These are phyloP conservation scores for Rhinichthys osculus DNA, from an alignment of 2,797 vertebrate genomes.

Conservation along the genomic window DNA sequence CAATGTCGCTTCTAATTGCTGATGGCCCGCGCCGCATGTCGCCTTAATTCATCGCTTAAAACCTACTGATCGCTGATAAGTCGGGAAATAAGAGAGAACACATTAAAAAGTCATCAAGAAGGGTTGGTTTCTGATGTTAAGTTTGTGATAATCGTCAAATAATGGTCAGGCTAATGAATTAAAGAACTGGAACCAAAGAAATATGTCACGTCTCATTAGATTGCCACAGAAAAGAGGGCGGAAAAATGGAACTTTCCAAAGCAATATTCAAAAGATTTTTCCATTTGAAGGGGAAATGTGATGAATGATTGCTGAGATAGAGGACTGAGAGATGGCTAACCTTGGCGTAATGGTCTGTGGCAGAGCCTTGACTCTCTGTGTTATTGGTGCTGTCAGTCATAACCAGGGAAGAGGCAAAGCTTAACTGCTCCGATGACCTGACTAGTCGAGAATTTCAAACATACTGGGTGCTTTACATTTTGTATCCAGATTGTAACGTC, in stretches of 20 bases:
- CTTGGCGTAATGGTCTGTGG: slow-evolving; percentile 52
- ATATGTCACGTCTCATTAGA: slow-evolving; percentile 61
- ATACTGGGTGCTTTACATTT: background rate
- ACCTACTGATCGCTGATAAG: slow-evolving; percentile 50
- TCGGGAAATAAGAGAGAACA: slow-evolving; percentile 20
- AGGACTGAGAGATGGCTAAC: slow-evolving; percentile 37
- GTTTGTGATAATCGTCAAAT: slow-evolving; percentile 61
- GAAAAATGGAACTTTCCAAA: slow-evolving; percentile 43
- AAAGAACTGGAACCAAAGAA: slow-evolving; percentile 51
- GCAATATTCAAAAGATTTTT: slow-evolving; percentile 64
- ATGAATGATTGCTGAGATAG: slow-evolving; percentile 43
- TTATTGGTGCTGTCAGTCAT: slow-evolving; percentile 50
- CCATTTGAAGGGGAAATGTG: slow-evolving; percentile 34
- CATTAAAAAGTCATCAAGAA: slow-evolving; percentile 60
- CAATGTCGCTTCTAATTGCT: slow-evolving; percentile 46
- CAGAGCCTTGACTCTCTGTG: slow-evolving; percentile 48
- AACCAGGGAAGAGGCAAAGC: slow-evolving; percentile 16
- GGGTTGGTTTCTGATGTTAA: slow-evolving; percentile 54
- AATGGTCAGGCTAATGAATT: slow-evolving; percentile 65
- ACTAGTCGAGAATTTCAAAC: slow-evolving; percentile 20
- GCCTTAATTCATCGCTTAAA: slow-evolving; percentile 55
- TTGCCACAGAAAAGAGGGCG: slow-evolving; percentile 41
- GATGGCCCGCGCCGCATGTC: slow-evolving; percentile 38
- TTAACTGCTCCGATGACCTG: slow-evolving; percentile 16
- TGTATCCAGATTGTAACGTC: background rate